Evolutionary conservation across 1,140 invertebrate genomes (phyloP).

Genomic region (Apis florea): DNA sequence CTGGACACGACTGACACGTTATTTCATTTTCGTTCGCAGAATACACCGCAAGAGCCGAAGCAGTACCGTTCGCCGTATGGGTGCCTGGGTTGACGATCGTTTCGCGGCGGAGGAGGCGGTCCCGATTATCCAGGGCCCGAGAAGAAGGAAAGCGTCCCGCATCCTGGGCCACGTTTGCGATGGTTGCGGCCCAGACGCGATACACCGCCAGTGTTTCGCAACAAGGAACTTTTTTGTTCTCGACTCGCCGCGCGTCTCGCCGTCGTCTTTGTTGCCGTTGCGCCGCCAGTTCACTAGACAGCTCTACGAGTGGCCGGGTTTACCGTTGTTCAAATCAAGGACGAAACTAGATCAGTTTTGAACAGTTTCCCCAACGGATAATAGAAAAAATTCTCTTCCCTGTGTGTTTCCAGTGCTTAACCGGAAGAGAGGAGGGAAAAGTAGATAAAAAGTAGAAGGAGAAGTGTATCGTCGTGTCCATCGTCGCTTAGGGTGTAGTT

Average conservation of each 20-base stretch:
- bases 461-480: too few species aligned
- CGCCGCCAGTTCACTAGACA: slow-evolving; percentile 76
- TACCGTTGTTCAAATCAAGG: slow-evolving; percentile 76
- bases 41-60: slow-evolving; percentile 70
- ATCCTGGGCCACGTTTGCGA: slow-evolving; percentile 65
- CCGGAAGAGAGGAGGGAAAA: too few species aligned
- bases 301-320: slow-evolving; percentile 76
- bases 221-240: slow-evolving; percentile 47
- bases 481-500: too few species aligned
- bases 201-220: slow-evolving; percentile 22
- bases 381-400: too few species aligned
- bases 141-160: slow-evolving; percentile 60
- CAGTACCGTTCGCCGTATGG: slow-evolving; percentile 78
- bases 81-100: slow-evolving; percentile 79
- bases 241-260: slow-evolving; percentile 46
- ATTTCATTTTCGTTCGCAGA: slow-evolving; percentile 53
- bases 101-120: slow-evolving; percentile 75
- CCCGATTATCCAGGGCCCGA: slow-evolving; percentile 60
- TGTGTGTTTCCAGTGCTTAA: too few species aligned
- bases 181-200: slow-evolving; percentile 58
- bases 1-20: too few species aligned
- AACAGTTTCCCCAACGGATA: slow-evolving; percentile 28
- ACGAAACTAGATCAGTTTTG: slow-evolving; percentile 74
- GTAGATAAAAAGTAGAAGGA: too few species aligned
- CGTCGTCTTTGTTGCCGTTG: slow-evolving; percentile 66